Conservation (phyloP, 2,797 vertebrate genomes). For the Danionella dracula region DNA sequence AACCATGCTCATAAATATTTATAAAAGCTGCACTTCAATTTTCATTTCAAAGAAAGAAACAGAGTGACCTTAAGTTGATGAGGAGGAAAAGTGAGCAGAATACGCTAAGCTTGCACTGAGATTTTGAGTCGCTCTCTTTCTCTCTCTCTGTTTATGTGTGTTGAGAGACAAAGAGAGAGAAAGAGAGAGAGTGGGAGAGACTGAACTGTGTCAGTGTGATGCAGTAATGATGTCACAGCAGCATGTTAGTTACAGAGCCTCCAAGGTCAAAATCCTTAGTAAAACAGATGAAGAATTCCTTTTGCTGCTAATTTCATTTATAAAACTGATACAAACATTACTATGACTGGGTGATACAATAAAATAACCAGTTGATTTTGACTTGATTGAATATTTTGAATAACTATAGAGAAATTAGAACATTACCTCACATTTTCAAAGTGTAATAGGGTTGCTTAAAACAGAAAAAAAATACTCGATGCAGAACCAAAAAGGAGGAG, state of each 20-base stretch:
- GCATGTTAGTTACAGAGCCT: background rate
- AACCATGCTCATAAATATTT: constrained; percentile 37
- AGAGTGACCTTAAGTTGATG: constrained; percentile 41
- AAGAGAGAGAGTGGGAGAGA: background rate
- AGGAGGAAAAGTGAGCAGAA: constrained; percentile 8
- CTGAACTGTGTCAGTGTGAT: background rate
- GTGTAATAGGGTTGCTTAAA: too few relatives aligned
- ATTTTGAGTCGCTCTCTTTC: too few relatives aligned
- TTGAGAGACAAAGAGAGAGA: background rate
- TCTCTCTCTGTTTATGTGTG: constrained; percentile 4
- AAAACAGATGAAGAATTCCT: background rate
- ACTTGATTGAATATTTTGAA: too few relatives aligned
- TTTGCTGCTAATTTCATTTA: too few relatives aligned
- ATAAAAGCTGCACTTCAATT: constrained; percentile 35
- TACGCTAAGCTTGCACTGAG: background rate
- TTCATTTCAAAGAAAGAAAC: constrained; percentile 24
- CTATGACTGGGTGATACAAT: too few relatives aligned
- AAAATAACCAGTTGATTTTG: too few relatives aligned
- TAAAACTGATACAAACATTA: too few relatives aligned
- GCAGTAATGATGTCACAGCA: background rate
- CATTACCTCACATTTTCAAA: too few relatives aligned
- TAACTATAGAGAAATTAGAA: too few relatives aligned
- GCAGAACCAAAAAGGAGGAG: too few relatives aligned
- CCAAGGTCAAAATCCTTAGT: background rate
- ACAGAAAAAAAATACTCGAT: too few relatives aligned